A percentile compares a stretch with the other conserved stretches of the same genome.
These are phyloP conservation scores for Hipposideros larvatus DNA, from an alignment of 2,797 vertebrate genomes.

Conservation along the genomic window DNA sequence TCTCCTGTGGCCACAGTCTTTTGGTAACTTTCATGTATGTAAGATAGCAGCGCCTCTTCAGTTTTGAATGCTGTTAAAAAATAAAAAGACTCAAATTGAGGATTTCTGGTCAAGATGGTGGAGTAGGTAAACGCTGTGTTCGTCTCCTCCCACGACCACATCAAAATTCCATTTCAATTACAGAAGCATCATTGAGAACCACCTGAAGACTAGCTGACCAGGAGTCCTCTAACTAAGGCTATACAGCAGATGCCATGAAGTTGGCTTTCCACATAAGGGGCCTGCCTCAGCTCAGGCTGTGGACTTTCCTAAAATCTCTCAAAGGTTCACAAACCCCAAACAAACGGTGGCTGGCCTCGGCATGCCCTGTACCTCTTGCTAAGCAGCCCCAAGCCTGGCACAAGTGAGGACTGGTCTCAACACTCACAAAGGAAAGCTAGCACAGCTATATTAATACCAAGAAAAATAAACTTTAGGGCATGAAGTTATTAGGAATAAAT, in stretches of 20 bases:
- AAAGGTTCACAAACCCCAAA: too few relatives aligned
- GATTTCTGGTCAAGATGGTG: neutral
- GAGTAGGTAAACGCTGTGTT: neutral
- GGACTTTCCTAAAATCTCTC: too few relatives aligned
- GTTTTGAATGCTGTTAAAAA: conserved; percentile 90
- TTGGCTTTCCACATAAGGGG: too few relatives aligned
- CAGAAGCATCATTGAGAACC: neutral
- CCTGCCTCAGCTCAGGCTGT: too few relatives aligned
- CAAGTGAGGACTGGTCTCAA: too few relatives aligned
- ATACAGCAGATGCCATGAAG: too few relatives aligned
- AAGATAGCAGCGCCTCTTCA: conserved; percentile 92
- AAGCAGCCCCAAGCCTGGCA: too few relatives aligned
- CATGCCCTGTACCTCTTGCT: too few relatives aligned
- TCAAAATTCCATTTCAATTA: too few relatives aligned
- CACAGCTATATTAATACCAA: neutral
- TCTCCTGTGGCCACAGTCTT: conserved; percentile 88
- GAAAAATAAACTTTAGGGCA: neutral
- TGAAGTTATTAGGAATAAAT: neutral
- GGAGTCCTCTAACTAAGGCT: too few relatives aligned
- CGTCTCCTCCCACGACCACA: neutral
- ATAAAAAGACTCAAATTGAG: neutral
- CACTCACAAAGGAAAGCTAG: neutral
- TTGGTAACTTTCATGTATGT: conserved; percentile 91
- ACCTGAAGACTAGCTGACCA: too few relatives aligned
- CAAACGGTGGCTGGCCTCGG: too few relatives aligned